Percentiles rank a stretch among this genome's conserved stretches.
Evolutionary conservation across 2,113 vertebrate genomes (phyloP).

Genomic region (Brachypteracias leptosomus): DNA sequence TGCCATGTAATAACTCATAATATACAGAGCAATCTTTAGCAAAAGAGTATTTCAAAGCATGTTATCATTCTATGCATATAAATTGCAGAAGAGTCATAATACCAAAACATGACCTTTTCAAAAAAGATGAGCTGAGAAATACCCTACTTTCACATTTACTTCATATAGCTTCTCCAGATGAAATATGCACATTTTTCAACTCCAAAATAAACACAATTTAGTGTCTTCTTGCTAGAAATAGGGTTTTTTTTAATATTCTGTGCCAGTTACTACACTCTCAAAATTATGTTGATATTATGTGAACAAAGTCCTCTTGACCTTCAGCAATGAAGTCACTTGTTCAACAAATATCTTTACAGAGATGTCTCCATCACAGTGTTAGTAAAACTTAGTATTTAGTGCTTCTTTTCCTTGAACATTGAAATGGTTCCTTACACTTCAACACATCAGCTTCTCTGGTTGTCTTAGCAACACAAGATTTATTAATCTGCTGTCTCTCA

Average conservation of each 20-base stretch:
- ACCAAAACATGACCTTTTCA: neutral
- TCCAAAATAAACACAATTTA: neutral
- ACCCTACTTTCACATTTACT: neutral
- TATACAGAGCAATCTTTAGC: neutral
- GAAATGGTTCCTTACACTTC: neutral
- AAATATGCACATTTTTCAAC: neutral
- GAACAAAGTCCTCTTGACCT: neutral
- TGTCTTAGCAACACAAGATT: neutral
- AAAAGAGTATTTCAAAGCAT: neutral
- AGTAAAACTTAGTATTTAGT: neutral
- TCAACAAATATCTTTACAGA: neutral
- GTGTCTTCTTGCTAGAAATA: neutral
- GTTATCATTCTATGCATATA: neutral
- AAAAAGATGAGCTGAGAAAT: neutral
- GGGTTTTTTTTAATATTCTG: neutral
- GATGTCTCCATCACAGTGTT: neutral
- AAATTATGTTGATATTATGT: fast-evolving
- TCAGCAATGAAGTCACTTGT: neutral
- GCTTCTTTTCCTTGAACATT: fast-evolving
- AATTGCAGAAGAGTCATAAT: neutral
- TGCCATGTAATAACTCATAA: neutral
- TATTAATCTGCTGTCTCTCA: neutral
- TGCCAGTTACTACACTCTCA: neutral
- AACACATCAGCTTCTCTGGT: neutral
- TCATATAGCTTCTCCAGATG: neutral